Evolutionary conservation across 1,140 invertebrate genomes (phyloP), one percentile per base, ranked within the genome.

Genomic region (Apis mellifera): DNA sequence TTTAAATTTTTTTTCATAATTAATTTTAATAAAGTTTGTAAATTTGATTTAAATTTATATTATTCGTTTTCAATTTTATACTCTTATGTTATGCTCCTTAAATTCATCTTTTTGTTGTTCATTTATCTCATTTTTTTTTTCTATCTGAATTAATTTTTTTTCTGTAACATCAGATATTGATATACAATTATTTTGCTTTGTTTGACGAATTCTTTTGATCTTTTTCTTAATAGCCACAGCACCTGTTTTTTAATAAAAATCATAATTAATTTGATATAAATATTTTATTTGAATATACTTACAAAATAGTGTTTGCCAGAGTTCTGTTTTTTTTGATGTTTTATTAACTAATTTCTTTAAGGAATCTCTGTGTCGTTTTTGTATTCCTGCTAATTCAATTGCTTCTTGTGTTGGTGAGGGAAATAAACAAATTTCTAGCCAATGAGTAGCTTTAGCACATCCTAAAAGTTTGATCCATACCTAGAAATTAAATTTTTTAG

Each of bases 211-310:
- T 70, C 72, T 90, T 72, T 80, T 89, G 32, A 90, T 82, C 78
- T 90, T 90, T 48, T 89, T 92, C 23, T 90, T 92, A 70, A 92
- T 82, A 9, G 86, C 86, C 81, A 92, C 84, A 26, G 90, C 90
- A 82, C 91, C 91, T 92, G 19, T 21, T 64, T 84, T 85, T 60
- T 82, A n/a, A 59, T 21, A 32, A 15, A 26, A 42, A 60, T 60
- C 2, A 7, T 32, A 54, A 48, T 8, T 54, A 59, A 9, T 1
- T 86, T 66, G 60, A 62, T 23, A 8, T 17, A 59, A 23, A 55
- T 21, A 48, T 74, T 76, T 65, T 9, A 60, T 21, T 64, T 64
- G 5, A 15, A 13, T 32, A 21, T 81, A 86, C 87, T 84, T 86
- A 90, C 90, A 91, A 52, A 85, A 70, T 70, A 91, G 50, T 15